Conservation (phyloP, 2,797 vertebrate species). For the Notolabrus celidotus region DNA sequence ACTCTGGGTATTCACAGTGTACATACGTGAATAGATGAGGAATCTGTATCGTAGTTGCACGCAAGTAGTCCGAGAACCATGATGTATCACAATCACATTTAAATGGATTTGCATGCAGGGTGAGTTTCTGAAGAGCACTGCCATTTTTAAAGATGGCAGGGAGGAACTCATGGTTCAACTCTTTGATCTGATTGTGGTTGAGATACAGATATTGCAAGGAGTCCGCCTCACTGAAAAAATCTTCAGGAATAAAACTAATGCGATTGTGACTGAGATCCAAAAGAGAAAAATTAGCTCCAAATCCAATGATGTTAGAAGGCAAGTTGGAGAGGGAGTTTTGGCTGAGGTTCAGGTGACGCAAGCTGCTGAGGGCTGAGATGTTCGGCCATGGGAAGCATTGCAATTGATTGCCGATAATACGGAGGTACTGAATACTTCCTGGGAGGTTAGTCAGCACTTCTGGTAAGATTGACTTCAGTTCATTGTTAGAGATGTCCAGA, state of each 20-base stretch:
- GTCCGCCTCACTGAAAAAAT: conserved; percentile 77
- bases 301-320: conserved; percentile 57
- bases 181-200: conserved; percentile 82
- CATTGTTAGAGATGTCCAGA: conserved; percentile 86
- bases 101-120: conserved; percentile 86
- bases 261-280: conserved; percentile 88
- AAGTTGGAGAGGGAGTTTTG: conserved; percentile 76
- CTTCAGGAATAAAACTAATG: conserved; percentile 77
- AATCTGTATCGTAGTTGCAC: conserved; percentile 72
- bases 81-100: conserved; percentile 86
- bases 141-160: conserved; percentile 71
- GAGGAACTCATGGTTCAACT: conserved; percentile 71
- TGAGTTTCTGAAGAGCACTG: conserved; percentile 73
- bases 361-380: conserved; percentile 72
- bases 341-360: conserved; percentile 83
- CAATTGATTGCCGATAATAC: conserved; percentile 77
- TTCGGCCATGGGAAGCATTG: conserved; percentile 84
- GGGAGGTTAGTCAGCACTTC: conserved; percentile 79
- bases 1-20: conserved; percentile 85
- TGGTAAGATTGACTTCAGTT: conserved; percentile 68
- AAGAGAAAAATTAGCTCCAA: conserved; percentile 67
- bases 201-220: conserved; percentile 77
- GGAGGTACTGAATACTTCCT: conserved; percentile 69
- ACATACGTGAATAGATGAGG: conserved; percentile 82
- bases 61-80: conserved; percentile 87